Conservation (phyloP, 2,113 vertebrate genomes). For the Melanerpes aurifrons region DNA sequence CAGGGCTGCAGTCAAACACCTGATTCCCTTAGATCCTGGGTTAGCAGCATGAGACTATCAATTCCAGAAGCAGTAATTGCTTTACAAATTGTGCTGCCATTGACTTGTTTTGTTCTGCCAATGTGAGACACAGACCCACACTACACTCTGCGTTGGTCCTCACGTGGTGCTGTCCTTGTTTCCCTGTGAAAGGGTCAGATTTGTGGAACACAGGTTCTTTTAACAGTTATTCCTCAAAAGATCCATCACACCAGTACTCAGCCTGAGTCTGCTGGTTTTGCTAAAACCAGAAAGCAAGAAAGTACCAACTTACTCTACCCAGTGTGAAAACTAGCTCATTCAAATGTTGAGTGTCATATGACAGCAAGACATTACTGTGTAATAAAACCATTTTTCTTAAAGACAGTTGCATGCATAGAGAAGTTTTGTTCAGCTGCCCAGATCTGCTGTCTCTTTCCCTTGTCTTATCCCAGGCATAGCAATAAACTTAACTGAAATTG, state of each 20-base stretch:
- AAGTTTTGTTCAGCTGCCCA: neutral
- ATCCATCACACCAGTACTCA: neutral
- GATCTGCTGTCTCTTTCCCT: neutral
- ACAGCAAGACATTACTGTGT: neutral
- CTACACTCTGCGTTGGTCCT: neutral
- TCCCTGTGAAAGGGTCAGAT: neutral
- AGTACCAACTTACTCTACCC: neutral
- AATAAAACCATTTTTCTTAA: neutral
- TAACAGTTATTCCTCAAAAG: constrained; percentile 21
- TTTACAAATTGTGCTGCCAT: constrained; percentile 57
- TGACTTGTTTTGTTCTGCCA: neutral
- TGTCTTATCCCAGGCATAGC: neutral
- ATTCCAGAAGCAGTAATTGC: constrained; percentile 45
- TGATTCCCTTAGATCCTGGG: neutral
- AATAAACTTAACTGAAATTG: neutral
- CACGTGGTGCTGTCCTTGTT: constrained; percentile 53
- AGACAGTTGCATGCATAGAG: neutral
- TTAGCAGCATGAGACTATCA: neutral
- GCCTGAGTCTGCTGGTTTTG: neutral
- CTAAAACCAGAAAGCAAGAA: constrained; percentile 5
- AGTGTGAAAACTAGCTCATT: neutral
- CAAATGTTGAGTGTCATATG: neutral
- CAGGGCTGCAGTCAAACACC: neutral
- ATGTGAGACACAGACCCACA: constrained; percentile 3
- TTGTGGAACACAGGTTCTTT: constrained; percentile 42